These are phyloP conservation scores for Abramis brama DNA, from an alignment of 2,113 vertebrate species.

Conservation along the genomic window DNA sequence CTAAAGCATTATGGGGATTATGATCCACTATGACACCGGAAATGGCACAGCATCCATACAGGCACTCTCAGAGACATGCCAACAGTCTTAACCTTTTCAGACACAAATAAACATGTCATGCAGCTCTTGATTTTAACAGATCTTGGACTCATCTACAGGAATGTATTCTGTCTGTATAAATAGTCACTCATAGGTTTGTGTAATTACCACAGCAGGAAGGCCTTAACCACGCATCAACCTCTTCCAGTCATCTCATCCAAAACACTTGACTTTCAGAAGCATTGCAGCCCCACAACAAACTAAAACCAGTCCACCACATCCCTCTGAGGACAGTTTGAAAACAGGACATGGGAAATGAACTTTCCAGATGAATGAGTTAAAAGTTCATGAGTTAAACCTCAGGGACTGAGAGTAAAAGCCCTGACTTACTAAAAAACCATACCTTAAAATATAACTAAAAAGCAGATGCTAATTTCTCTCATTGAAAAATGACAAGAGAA, in stretches of 20 bases:
- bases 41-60: slow-evolving; percentile 25
- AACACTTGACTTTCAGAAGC: background rate
- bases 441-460: background rate
- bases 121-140: background rate
- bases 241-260: slow-evolving; percentile 3
- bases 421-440: background rate
- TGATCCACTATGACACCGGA: slow-evolving; percentile 21
- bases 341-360: slow-evolving; percentile 44
- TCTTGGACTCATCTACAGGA: background rate
- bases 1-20: slow-evolving; percentile 13
- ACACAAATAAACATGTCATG: background rate
- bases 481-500: background rate
- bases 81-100: background rate
- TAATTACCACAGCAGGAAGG: background rate
- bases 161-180: background rate
- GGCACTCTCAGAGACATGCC: slow-evolving; percentile 6
- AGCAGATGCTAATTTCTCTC: slow-evolving; percentile 12
- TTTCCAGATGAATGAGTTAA: slow-evolving; percentile 35
- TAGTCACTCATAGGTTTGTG: background rate
- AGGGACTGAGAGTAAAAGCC: background rate
- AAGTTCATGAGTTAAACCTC: slow-evolving; percentile 24
- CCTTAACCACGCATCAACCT: slow-evolving; percentile 5
- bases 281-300: too few species aligned
- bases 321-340: slow-evolving; percentile 9
- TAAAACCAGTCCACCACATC: slow-evolving; percentile 15